Evolutionary conservation across 1,140 invertebrate species (phyloP).

Genomic region (Grapholita molesta): DNA sequence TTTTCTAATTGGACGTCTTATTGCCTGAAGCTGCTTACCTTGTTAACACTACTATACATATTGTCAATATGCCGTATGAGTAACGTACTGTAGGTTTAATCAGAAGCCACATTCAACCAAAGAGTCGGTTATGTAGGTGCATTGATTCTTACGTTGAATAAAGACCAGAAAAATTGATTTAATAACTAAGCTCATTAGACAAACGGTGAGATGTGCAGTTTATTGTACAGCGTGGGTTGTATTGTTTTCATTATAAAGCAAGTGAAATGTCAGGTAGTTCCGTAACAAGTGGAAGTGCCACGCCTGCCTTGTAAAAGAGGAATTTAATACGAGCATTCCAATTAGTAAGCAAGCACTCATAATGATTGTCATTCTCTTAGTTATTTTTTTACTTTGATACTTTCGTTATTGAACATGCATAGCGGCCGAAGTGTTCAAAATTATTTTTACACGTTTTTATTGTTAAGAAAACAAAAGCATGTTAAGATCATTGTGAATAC

Average conservation of each 20-base stretch:
- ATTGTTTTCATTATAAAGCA: slow-evolving; percentile 8
- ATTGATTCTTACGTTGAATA: background rate
- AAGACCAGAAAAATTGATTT: slow-evolving; percentile 8
- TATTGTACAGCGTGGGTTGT: slow-evolving; percentile 1
- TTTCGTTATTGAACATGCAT: too few species aligned
- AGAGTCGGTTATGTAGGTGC: background rate
- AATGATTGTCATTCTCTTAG: background rate
- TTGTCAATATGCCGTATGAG: background rate
- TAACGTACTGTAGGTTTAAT: background rate
- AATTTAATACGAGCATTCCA: background rate
- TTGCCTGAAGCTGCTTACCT: background rate
- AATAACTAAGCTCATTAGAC: slow-evolving; percentile 8
- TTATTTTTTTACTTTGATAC: too few species aligned
- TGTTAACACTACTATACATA: background rate
- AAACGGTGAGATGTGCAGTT: background rate
- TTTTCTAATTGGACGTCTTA: background rate
- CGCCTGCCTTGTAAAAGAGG: background rate
- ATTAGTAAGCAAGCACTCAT: background rate
- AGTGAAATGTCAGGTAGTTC: slow-evolving; percentile 9
- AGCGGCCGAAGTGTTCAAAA: too few species aligned
- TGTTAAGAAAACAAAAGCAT: too few species aligned
- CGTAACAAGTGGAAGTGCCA: background rate
- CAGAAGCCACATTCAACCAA: background rate
- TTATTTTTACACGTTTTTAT: too few species aligned
- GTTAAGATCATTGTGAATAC: too few species aligned